These are phyloP conservation scores for Channa maculata DNA, from an alignment of 2,113 vertebrate species.

Conservation along the genomic window DNA sequence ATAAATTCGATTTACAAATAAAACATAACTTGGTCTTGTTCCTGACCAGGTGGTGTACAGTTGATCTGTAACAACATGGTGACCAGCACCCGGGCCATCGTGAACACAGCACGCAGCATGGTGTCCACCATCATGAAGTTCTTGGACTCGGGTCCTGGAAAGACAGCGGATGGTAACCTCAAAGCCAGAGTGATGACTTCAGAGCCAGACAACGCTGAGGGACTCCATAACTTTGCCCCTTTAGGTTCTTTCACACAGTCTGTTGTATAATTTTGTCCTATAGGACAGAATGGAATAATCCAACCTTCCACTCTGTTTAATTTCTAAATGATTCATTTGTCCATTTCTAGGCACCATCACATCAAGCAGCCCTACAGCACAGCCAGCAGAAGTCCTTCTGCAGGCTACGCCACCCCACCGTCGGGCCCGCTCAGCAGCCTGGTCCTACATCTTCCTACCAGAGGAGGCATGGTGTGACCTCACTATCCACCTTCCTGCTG, in stretches of 20 bases:
- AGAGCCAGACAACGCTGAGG: slow-evolving; percentile 97
- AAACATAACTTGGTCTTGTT: not conserved
- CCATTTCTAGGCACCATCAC: slow-evolving; percentile 92
- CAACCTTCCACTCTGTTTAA: too few species aligned
- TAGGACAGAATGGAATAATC: too few species aligned
- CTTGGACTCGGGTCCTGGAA: slow-evolving; percentile 95
- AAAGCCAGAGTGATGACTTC: slow-evolving; percentile 96
- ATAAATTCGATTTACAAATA: too few species aligned
- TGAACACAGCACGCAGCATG: slow-evolving; percentile 99
- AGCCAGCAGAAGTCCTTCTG: slow-evolving; percentile 96
- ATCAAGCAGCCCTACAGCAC: slow-evolving; percentile 98
- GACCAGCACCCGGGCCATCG: slow-evolving; percentile 97
- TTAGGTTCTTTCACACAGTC: slow-evolving; percentile 82
- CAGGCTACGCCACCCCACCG: slow-evolving; percentile 97
- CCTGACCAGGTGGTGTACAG: slow-evolving; percentile 92
- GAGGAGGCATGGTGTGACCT: slow-evolving; percentile 99
- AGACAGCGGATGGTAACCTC: slow-evolving; percentile 91
- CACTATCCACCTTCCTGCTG: slow-evolving; percentile 96
- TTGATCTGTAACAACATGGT: slow-evolving; percentile 99
- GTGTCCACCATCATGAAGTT: slow-evolving; percentile 99
- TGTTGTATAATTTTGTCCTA: not conserved
- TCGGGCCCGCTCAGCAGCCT: slow-evolving; percentile 94
- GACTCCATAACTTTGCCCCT: slow-evolving; percentile 98
- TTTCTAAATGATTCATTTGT: not conserved
- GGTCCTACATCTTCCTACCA: slow-evolving; percentile 98